These are phyloP conservation scores for Gadus chalcogrammus DNA, from an alignment of 2,113 vertebrate species.

Conservation along the genomic window DNA sequence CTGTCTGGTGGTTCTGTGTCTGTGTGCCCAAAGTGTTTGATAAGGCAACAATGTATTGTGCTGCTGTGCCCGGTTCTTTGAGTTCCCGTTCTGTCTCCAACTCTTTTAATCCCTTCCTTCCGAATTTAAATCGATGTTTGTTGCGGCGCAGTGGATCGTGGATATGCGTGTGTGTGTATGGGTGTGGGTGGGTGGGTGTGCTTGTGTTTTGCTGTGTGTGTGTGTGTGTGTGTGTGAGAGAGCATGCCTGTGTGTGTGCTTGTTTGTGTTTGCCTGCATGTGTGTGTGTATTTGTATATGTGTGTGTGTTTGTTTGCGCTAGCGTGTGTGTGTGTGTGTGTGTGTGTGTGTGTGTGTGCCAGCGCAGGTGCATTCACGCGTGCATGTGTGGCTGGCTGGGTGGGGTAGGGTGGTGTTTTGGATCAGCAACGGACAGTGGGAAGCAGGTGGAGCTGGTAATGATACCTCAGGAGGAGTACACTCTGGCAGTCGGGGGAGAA, in stretches of 20 bases:
- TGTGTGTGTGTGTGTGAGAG: neutral
- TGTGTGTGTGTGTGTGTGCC: neutral
- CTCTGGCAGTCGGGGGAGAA: too few species aligned
- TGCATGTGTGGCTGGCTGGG: neutral
- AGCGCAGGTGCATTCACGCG: neutral
- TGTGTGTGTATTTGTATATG: neutral
- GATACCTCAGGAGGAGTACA: too few species aligned
- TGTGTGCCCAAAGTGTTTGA: too few species aligned
- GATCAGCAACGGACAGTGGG: too few species aligned
- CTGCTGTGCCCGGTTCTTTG: too few species aligned
- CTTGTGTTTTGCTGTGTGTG: neutral
- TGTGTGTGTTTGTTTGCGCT: neutral
- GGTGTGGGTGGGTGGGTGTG: neutral
- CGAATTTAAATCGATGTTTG: too few species aligned
- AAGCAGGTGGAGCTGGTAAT: too few species aligned
- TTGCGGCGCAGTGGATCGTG: neutral
- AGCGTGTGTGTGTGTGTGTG: neutral
- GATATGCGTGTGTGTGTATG: neutral
- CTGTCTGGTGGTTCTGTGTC: too few species aligned
- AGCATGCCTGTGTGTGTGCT: neutral
- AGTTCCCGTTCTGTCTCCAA: too few species aligned
- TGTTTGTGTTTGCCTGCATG: neutral
- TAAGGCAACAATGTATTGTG: too few species aligned
- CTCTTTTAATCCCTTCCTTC: too few species aligned
- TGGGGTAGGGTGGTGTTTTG: neutral